Conservation (phyloP, 2,113 vertebrate genomes). For the Charina bottae region DNA sequence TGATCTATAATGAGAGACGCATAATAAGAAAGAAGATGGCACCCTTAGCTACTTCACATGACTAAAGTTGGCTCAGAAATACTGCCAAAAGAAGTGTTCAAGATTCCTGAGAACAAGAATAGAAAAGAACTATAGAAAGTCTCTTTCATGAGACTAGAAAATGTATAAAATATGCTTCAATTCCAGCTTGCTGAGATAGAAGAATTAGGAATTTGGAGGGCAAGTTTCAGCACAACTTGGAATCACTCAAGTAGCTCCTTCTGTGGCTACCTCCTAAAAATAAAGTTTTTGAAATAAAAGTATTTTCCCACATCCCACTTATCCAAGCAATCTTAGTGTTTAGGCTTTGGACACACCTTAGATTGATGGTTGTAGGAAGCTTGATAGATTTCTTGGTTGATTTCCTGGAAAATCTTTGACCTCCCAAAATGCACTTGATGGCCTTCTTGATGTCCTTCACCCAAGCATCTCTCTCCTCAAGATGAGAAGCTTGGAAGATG, state of each 20-base stretch:
- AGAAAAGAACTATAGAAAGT: neutral
- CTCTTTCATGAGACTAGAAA: neutral
- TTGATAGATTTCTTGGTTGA: conserved; percentile 92
- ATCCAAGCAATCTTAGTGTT: neutral
- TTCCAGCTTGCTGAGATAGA: neutral
- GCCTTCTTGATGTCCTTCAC: conserved; percentile 89
- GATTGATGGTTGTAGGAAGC: conserved; percentile 86
- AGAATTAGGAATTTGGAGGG: neutral
- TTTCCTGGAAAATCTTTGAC: conserved; percentile 90
- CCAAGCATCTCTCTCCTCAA: conserved; percentile 95
- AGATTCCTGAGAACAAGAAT: neutral
- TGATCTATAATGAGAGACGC: neutral
- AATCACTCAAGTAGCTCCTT: neutral
- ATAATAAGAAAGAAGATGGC: neutral
- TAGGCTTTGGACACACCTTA: conserved; percentile 76
- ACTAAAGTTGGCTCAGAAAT: neutral
- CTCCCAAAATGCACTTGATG: conserved; percentile 81
- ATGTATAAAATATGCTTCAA: neutral
- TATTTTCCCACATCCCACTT: neutral
- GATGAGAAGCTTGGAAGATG: conserved; percentile 91
- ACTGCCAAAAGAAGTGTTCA: neutral
- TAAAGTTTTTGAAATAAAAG: neutral
- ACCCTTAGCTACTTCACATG: neutral
- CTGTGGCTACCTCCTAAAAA: neutral
- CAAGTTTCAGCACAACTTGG: neutral